A percentile compares a stretch with the other conserved stretches of the same genome.
Evolutionary conservation across 53 echinoderm and acorn worm species (phyloP).

Genomic region (Paracentrotus lividus): DNA sequence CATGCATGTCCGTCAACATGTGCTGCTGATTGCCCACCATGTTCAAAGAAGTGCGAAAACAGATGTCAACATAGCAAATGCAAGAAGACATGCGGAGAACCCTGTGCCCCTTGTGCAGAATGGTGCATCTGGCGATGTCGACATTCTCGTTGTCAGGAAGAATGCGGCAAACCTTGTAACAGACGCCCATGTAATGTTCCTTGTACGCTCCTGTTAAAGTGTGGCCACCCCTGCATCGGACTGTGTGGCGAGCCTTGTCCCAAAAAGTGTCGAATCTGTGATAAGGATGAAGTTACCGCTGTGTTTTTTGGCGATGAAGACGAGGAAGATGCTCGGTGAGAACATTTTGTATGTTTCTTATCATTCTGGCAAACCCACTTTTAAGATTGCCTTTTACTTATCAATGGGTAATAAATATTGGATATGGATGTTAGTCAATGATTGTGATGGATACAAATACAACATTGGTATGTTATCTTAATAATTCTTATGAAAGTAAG

Average conservation of each 20-base stretch:
- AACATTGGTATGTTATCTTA: no score
- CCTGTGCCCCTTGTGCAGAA: conserved; percentile 70
- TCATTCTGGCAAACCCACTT: no score
- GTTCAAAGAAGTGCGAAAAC: conserved; percentile 73
- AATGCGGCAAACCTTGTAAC: conserved; percentile 63
- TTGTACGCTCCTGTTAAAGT: conserved; percentile 61
- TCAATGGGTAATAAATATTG: no score
- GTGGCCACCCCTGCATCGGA: conserved; percentile 85
- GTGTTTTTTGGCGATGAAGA: conserved; percentile 80
- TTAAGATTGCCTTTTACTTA: no score
- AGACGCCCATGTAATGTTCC: conserved; percentile 60
- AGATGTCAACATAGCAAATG: conserved; percentile 79
- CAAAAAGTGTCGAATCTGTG: conserved; percentile 79
- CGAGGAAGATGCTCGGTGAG: conserved; percentile 79
- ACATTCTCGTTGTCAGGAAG: conserved; percentile 62
- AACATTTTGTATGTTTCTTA: background rate
- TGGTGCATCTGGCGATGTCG: conserved; percentile 78
- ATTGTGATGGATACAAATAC: no score
- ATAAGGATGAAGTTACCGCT: conserved; percentile 71
- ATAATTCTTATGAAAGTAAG: no score
- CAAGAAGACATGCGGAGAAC: conserved; percentile 73
- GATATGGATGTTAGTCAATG: no score
- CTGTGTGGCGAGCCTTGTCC: conserved; percentile 96
- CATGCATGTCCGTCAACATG: conserved; percentile 79
- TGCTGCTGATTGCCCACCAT: conserved; percentile 77